phyloP scores from a whole-genome alignment of 2,888 invertebrate species.

The Dicycla oo region DNA sequence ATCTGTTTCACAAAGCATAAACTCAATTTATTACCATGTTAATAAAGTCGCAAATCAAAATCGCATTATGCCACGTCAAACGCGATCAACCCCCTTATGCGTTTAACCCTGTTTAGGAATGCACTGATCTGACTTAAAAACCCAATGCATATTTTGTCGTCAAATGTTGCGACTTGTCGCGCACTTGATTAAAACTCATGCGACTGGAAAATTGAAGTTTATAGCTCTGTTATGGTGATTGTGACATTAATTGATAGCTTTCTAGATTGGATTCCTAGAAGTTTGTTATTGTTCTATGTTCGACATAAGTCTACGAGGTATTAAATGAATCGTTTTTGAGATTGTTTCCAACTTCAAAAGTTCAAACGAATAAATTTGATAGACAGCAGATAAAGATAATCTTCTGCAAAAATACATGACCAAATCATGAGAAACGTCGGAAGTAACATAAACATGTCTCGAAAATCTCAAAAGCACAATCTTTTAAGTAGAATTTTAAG shows the following conservation, averaged over 20 bases:
- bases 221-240: constrained; percentile 56
- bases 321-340: constrained; percentile 11
- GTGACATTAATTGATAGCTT: constrained; percentile 43
- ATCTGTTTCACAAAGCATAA: constrained; percentile 57
- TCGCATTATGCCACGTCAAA: constrained; percentile 65
- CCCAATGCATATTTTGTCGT: constrained; percentile 74
- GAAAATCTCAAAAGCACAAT: constrained; percentile 70
- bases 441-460: constrained; percentile 71
- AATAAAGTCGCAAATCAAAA: constrained; percentile 70
- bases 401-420: constrained; percentile 54
- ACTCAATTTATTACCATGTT: constrained; percentile 68
- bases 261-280: constrained; percentile 15
- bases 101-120: constrained; percentile 73
- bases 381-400: constrained; percentile 40
- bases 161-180: constrained; percentile 63
- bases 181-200: constrained; percentile 67
- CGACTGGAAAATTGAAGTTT: constrained; percentile 66
- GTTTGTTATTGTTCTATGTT: constrained; percentile 3
- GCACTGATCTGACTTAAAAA: constrained; percentile 65
- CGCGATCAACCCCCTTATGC: constrained; percentile 58
- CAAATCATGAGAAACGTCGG: constrained; percentile 66
- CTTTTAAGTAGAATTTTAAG: constrained; percentile 73
- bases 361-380: constrained; percentile 43
- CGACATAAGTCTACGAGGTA: background rate
- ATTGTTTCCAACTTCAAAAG: constrained; percentile 24